Conservation (phyloP, 2,797 vertebrate genomes). For the Triplophysa bombifrons region DNA sequence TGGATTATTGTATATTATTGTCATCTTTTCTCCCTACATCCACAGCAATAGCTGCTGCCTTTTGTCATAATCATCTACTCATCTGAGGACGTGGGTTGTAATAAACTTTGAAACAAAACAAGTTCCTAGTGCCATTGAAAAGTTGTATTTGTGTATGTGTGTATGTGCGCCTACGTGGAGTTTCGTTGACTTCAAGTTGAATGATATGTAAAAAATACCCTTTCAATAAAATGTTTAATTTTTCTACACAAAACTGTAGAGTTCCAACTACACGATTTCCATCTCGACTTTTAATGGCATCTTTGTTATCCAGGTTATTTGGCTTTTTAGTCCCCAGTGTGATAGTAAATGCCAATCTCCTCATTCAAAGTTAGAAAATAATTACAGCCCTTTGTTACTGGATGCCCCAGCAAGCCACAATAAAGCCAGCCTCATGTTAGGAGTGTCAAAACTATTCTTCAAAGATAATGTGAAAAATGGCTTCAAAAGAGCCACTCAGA, state of each 20-base stretch:
- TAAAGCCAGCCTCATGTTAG: constrained; percentile 78
- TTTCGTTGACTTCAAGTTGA: background rate
- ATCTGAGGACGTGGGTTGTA: constrained; percentile 41
- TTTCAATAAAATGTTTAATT: constrained; percentile 21
- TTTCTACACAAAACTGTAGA: constrained; percentile 18
- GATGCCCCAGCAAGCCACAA: constrained; percentile 75
- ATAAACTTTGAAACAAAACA: constrained; percentile 43
- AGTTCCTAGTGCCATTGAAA: background rate
- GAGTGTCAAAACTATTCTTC: constrained; percentile 80
- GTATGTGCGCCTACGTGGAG: background rate
- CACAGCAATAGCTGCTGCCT: constrained; percentile 50
- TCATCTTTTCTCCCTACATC: constrained; percentile 51
- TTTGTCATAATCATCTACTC: constrained; percentile 50
- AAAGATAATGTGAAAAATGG: constrained; percentile 78
- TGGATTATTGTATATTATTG: constrained; percentile 62
- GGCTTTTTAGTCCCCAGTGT: constrained; percentile 57
- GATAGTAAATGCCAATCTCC: constrained; percentile 61
- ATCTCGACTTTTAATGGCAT: constrained; percentile 40
- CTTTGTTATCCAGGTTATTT: constrained; percentile 46
- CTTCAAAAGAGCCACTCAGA: constrained; percentile 78
- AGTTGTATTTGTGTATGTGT: background rate
- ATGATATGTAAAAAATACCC: background rate
- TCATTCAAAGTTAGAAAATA: constrained; percentile 65
- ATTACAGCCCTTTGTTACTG: constrained; percentile 75
- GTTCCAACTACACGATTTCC: constrained; percentile 23